These are phyloP conservation scores for Amiota minor DNA, from an alignment of 2,888 invertebrate genomes.

Conservation along the genomic window DNA sequence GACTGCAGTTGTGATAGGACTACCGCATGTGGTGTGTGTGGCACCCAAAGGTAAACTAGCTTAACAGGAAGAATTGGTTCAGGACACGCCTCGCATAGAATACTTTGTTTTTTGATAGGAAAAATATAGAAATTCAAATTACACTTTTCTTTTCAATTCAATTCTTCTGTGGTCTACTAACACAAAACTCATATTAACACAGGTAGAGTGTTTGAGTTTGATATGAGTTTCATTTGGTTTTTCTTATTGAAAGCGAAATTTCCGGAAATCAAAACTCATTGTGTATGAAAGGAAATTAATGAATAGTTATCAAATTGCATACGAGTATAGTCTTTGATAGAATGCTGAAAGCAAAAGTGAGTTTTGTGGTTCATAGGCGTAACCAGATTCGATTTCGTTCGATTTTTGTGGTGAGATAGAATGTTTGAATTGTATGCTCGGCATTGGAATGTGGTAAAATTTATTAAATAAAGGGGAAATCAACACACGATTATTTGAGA, in stretches of 20 bases:
- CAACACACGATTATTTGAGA: too few species aligned
- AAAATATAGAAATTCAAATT: slow-evolving; percentile 57
- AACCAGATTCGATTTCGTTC: background rate
- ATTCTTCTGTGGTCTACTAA: background rate
- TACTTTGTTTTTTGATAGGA: slow-evolving; percentile 3
- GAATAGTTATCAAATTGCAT: slow-evolving; percentile 62
- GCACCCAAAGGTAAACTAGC: slow-evolving; percentile 13
- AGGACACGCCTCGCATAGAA: slow-evolving; percentile 49
- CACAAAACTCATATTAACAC: background rate
- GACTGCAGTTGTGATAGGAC: background rate
- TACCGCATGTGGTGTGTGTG: background rate
- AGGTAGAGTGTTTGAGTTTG: slow-evolving; percentile 30
- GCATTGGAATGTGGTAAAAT: background rate
- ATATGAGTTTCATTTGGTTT: slow-evolving; percentile 22
- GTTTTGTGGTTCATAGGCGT: background rate
- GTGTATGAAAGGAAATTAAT: slow-evolving; percentile 47
- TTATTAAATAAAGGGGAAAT: background rate
- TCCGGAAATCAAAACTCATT: slow-evolving; percentile 39
- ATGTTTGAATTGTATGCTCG: background rate
- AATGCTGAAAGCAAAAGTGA: background rate
- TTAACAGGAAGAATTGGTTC: slow-evolving; percentile 14
- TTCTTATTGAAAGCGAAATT: slow-evolving; percentile 43
- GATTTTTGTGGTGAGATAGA: slow-evolving; percentile 5
- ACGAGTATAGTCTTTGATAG: background rate
- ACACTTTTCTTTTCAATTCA: slow-evolving; percentile 44